Evolutionary conservation across 2,888 invertebrate species (phyloP), one percentile per base, ranked within the genome.

Genomic region (Phalera bucephala): DNA sequence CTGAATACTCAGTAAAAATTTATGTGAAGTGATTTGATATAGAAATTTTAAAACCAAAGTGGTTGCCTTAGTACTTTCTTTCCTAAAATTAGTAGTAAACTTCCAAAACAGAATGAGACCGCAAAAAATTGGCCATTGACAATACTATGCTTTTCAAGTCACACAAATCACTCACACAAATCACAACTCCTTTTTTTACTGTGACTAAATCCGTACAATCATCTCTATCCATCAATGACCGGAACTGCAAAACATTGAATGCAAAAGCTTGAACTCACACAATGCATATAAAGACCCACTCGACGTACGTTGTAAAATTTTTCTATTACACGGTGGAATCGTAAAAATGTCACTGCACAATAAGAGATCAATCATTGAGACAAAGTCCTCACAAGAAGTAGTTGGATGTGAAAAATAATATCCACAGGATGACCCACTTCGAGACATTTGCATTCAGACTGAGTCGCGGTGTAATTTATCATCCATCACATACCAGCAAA

Each of bases 391-490:
- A 58, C 57, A 66, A 72, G 72, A 75, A 80, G 75, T 75, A 74
- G 74, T 73, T 72, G 69, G 64, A 75, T 75, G 71, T 76, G 72
- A 76, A 82, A 81, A 83, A 86, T 80, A 82, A 81, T 80, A 76
- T 74, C 71, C 66, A 67, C 61, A 55, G 46, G 59, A 67, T 86
- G 87, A 88, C 87, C 88, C 75, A 86, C 72, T 87, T 88, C 68
- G 67, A 69, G 67, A 78, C 72, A 88, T 89, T 88, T 88, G 86
- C 86, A 89, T 87, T 85, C 85, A 80, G 64, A 64, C 68, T 64
- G 63, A 63, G 71, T 70, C 55, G 66, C 55, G 45, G 45, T 56
- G 69, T 78, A 72, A 87, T 87, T 85, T 85, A 84, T 86, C 85
- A 87, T 83, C 72, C 74, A 80, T 79, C 75, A 69, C 64, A 68